These are phyloP conservation scores for Pseudorasbora parva DNA, from an alignment of 2,113 vertebrate genomes.

Conservation along the genomic window DNA sequence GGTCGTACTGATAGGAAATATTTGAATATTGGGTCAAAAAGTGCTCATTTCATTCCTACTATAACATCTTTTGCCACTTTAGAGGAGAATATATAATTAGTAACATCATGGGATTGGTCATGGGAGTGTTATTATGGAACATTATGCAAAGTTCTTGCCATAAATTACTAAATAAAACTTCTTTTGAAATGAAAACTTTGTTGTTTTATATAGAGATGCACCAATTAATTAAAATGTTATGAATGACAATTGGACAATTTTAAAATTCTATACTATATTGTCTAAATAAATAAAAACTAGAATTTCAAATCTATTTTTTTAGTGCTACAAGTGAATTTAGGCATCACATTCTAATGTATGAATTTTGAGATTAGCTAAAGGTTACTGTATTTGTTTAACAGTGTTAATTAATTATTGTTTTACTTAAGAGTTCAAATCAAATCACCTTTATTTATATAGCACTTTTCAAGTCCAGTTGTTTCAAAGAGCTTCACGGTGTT, in stretches of 20 bases:
- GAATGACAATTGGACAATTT: neutral
- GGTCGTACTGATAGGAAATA: constrained; percentile 55
- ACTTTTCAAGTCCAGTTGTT: no score
- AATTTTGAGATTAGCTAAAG: no score
- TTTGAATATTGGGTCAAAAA: constrained; percentile 58
- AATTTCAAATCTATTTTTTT: no score
- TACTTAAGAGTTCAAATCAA: no score
- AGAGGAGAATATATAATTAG: neutral
- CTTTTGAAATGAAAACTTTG: neutral
- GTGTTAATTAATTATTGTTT: no score
- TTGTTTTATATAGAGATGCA: neutral
- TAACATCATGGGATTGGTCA: neutral
- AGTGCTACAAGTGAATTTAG: no score
- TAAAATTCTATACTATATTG: neutral
- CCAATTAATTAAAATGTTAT: neutral
- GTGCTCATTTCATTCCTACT: constrained; percentile 18
- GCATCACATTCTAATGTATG: no score
- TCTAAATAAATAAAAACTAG: no score
- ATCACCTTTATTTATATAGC: no score
- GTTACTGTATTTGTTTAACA: no score
- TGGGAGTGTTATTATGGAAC: no score
- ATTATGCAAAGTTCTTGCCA: neutral
- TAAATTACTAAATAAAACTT: neutral
- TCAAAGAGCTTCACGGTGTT: no score
- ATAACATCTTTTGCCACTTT: neutral